These are phyloP conservation scores for Trigoniulus corallinus DNA, from an alignment of 1,140 invertebrate genomes.

Conservation along the genomic window DNA sequence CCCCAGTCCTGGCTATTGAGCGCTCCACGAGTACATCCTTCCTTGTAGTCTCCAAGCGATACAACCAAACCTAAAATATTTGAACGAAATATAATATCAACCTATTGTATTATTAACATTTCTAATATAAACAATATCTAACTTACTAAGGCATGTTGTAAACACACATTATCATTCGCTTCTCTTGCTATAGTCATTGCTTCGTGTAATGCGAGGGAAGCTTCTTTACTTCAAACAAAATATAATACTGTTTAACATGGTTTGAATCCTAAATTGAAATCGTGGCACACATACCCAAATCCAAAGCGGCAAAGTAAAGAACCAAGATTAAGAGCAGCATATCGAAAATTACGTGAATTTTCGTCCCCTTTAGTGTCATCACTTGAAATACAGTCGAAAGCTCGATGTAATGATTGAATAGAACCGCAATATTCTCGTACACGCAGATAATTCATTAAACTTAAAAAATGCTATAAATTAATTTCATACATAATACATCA, in stretches of 20 bases:
- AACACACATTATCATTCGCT: conserved; percentile 61
- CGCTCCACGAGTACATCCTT: conserved; percentile 35
- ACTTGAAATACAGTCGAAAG: conserved; percentile 53
- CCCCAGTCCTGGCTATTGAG: conserved; percentile 38
- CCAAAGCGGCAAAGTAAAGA: conserved; percentile 71
- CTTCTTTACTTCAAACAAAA: conserved; percentile 42
- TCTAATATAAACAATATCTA: conserved; percentile 6
- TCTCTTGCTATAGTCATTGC: conserved; percentile 74
- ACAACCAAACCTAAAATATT: conserved; percentile 24
- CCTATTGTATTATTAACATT: too few relatives aligned
- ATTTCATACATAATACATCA: neutral
- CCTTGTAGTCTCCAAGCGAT: conserved; percentile 20
- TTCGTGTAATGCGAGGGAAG: conserved; percentile 59
- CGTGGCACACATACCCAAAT: conserved; percentile 43
- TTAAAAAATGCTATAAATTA: conserved; percentile 62
- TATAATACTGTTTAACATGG: neutral
- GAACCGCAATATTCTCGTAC: conserved; percentile 75
- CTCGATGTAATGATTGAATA: conserved; percentile 62
- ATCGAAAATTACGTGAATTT: conserved; percentile 56
- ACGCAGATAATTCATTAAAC: conserved; percentile 72
- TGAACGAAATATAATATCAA: too few relatives aligned
- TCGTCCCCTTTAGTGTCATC: conserved; percentile 24
- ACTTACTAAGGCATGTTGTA: conserved; percentile 57
- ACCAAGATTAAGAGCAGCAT: conserved; percentile 75
- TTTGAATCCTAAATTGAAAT: neutral